Percentiles rank a stretch among this genome's conserved stretches.
phyloP scores from a whole-genome alignment of 2,888 invertebrate species.

The Apodemia hepburni region DNA sequence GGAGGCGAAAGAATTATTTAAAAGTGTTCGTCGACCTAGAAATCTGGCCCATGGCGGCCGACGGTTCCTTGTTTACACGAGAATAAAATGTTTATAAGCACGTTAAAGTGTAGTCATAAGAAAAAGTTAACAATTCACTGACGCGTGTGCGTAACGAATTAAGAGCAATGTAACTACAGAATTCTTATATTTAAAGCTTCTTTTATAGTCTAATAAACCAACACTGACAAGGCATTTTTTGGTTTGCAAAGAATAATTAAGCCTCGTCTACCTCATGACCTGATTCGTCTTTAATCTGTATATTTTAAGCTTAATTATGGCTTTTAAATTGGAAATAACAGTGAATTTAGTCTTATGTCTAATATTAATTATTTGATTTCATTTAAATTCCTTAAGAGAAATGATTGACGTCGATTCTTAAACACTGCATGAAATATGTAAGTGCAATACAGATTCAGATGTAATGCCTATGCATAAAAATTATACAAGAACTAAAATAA shows the following conservation, averaged over 20 bases:
- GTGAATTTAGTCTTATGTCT: background rate
- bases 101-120: conserved; percentile 8
- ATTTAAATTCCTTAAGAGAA: too few relatives aligned
- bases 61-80: conserved; percentile 52
- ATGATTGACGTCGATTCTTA: too few relatives aligned
- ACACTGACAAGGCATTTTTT: background rate
- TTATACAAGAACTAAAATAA: too few relatives aligned
- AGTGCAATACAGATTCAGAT: too few relatives aligned
- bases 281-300: background rate
- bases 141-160: background rate
- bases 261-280: background rate
- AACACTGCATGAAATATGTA: too few relatives aligned
- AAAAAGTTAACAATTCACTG: conserved; percentile 6
- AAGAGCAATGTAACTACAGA: background rate
- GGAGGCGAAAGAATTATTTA: conserved; percentile 55
- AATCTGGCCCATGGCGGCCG: conserved; percentile 41
- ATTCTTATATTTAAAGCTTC: background rate
- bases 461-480: too few relatives aligned
- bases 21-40: conserved; percentile 59
- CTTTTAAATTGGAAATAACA: background rate
- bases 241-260: background rate
- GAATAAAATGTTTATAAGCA: conserved; percentile 21
- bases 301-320: background rate
- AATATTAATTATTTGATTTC: too few relatives aligned
- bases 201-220: conserved; percentile 1